Percentiles rank a stretch among this genome's conserved stretches.
These are phyloP conservation scores for Semicossyphus pulcher DNA, from an alignment of 2,113 vertebrate species.

Conservation along the genomic window DNA sequence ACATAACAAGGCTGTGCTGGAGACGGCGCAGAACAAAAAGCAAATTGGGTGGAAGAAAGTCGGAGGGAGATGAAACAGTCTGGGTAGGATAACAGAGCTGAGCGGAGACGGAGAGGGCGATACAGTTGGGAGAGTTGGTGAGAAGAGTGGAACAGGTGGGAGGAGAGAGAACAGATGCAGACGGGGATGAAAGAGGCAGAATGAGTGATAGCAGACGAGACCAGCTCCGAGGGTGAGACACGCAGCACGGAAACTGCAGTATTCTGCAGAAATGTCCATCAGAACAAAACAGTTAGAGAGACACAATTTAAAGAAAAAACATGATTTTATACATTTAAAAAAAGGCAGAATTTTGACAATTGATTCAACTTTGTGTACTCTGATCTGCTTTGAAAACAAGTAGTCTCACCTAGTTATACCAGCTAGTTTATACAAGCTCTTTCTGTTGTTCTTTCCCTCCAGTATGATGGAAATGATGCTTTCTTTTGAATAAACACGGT, in stretches of 20 bases:
- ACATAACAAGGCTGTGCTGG: slow-evolving; percentile 76
- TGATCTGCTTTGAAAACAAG: neutral
- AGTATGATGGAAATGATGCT: neutral
- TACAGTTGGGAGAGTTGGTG: slow-evolving; percentile 68
- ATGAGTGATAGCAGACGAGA: slow-evolving; percentile 60
- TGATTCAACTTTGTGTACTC: neutral
- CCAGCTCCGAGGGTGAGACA: slow-evolving; percentile 39
- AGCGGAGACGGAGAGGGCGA: slow-evolving; percentile 59
- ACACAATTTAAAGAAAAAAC: neutral
- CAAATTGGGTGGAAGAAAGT: slow-evolving; percentile 78
- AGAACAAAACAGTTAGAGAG: slow-evolving; percentile 22
- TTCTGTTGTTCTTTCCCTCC: slow-evolving; percentile 30
- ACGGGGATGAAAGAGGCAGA: slow-evolving; percentile 59
- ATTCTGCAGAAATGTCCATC: slow-evolving; percentile 43
- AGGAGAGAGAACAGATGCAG: slow-evolving; percentile 67
- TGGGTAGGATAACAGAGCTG: slow-evolving; percentile 75
- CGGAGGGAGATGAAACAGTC: slow-evolving; percentile 73
- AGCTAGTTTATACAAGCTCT: neutral
- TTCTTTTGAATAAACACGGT: slow-evolving; percentile 28
- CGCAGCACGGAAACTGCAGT: slow-evolving; percentile 24
- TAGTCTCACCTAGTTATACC: neutral
- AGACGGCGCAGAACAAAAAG: slow-evolving; percentile 74
- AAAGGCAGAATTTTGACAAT: neutral
- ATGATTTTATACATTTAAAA: neutral
- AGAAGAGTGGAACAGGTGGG: slow-evolving; percentile 76